These are phyloP conservation scores for Scylla paramamosain DNA, from an alignment of 1,140 invertebrate genomes.

Conservation along the genomic window DNA sequence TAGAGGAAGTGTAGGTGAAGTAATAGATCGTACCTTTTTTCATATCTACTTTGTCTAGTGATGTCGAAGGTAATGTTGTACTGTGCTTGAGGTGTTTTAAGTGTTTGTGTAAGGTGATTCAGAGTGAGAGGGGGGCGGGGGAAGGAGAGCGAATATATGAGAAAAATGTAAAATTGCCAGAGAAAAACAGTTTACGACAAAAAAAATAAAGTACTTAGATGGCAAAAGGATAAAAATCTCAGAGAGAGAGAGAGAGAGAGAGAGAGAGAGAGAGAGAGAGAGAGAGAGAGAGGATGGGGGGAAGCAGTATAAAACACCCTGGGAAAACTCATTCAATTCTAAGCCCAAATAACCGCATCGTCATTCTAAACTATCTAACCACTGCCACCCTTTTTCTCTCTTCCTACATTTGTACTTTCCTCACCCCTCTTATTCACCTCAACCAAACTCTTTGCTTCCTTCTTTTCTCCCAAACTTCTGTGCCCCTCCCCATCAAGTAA, in stretches of 20 bases:
- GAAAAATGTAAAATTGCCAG: neutral
- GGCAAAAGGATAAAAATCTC: neutral
- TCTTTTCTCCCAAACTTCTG: neutral
- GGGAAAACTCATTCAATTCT: too few relatives aligned
- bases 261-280: neutral
- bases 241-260: neutral
- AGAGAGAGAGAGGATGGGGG: neutral
- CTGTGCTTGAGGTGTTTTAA: too few relatives aligned
- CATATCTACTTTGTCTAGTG: too few relatives aligned
- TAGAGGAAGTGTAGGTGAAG: neutral
- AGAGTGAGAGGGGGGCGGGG: neutral
- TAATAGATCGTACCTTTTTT: neutral
- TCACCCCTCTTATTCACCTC: neutral
- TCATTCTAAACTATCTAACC: too few relatives aligned
- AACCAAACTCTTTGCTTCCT: too few relatives aligned
- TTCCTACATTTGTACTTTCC: neutral
- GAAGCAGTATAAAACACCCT: too few relatives aligned
- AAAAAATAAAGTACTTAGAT: neutral
- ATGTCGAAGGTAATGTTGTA: too few relatives aligned
- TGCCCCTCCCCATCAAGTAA: neutral
- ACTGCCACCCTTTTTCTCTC: neutral
- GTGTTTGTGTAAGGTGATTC: too few relatives aligned
- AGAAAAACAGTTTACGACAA: neutral
- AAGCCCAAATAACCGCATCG: neutral
- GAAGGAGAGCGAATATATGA: neutral